Conservation (phyloP, 2,113 vertebrate species). For the Peromyscus polionotus region DNA sequence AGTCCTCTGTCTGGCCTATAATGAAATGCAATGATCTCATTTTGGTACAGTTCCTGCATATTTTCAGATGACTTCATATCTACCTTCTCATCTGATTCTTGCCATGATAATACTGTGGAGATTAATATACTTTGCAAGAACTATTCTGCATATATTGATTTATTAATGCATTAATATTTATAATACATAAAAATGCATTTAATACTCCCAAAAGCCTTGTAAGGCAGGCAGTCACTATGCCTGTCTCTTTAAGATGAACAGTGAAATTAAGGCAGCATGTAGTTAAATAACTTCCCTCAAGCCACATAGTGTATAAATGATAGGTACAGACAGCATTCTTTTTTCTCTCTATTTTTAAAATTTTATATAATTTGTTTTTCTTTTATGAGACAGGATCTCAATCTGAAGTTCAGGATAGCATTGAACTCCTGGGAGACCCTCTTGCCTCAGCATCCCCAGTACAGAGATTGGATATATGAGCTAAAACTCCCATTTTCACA, state of each 20-base stretch:
- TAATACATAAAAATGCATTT: constrained; percentile 10
- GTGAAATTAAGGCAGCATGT: background rate
- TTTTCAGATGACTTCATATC: constrained; percentile 44
- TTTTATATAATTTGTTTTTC: too few species aligned
- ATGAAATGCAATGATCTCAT: constrained; percentile 1
- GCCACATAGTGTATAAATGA: background rate
- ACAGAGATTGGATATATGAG: background rate
- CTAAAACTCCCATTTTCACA: background rate
- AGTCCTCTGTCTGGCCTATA: background rate
- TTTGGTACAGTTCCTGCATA: background rate
- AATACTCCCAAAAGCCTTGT: background rate
- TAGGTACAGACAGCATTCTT: background rate
- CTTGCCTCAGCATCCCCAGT: background rate
- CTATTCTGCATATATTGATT: background rate
- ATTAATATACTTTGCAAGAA: background rate
- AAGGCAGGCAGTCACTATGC: background rate
- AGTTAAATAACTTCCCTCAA: background rate
- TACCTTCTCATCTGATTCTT: constrained; percentile 23
- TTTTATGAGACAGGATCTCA: background rate
- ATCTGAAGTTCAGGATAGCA: background rate
- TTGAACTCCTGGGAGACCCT: background rate
- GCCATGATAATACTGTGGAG: constrained; percentile 1
- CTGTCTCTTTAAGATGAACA: background rate
- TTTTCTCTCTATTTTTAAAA: background rate
- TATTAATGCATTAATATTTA: constrained; percentile 43